phyloP scores from a whole-genome alignment of 2,113 vertebrate genomes.

The Petrocephalus microphthalmus region DNA sequence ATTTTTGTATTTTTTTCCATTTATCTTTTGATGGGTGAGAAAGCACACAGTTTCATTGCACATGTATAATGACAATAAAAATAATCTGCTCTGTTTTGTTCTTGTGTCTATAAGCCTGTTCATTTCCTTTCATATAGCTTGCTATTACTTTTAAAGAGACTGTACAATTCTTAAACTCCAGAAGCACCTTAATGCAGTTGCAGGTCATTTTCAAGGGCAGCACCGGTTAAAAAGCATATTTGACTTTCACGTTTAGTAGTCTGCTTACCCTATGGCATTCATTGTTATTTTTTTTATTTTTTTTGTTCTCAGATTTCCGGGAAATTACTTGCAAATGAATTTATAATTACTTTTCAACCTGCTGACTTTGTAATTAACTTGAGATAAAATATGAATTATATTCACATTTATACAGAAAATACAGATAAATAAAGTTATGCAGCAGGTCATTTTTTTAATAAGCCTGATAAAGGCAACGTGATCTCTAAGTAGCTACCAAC shows the following conservation, averaged over 20 bases:
- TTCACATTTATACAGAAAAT: background rate
- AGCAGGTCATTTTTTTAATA: background rate
- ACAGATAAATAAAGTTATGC: background rate
- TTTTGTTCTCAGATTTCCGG: background rate
- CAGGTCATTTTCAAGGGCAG: background rate
- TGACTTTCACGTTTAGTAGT: background rate
- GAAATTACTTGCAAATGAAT: background rate
- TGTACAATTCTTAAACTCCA: background rate
- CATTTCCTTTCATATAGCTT: background rate
- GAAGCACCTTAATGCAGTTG: background rate
- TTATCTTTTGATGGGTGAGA: background rate
- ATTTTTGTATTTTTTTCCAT: background rate
- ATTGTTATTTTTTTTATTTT: background rate
- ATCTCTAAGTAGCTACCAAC: background rate
- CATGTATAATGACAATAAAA: background rate
- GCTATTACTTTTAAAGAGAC: background rate
- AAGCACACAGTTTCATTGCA: background rate
- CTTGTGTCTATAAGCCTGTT: background rate
- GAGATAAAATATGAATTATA: background rate
- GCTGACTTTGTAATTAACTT: conserved; percentile 7
- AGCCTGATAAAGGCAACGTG: background rate
- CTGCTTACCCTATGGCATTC: background rate
- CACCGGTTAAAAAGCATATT: background rate
- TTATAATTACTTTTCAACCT: conserved; percentile 6
- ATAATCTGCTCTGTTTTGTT: background rate